A percentile compares a stretch with the other conserved stretches of the same genome.
phyloP scores from a whole-genome alignment of 2,888 invertebrate genomes.

The Stenchaetothrips biformis region DNA sequence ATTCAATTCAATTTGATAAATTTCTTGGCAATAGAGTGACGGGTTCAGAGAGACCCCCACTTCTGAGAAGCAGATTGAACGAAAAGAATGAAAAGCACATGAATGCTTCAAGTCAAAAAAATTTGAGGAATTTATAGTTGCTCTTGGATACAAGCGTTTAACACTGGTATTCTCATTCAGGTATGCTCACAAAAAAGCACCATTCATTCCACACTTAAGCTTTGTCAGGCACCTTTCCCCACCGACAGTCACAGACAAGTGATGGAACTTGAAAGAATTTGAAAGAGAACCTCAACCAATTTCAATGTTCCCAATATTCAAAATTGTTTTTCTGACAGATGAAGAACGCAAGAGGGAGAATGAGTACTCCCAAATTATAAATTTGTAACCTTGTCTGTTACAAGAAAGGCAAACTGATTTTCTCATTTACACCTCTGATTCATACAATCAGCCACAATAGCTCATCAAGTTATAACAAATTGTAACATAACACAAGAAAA shows the following conservation, averaged over 20 bases:
- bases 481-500: conserved; percentile 14
- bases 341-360: neutral
- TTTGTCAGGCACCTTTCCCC: neutral
- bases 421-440: neutral
- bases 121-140: neutral
- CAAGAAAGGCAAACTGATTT: neutral
- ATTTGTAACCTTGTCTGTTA: neutral
- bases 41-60: neutral
- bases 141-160: neutral
- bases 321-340: neutral
- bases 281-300: neutral
- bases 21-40: no score
- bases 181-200: neutral
- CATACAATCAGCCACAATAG: conserved; percentile 5
- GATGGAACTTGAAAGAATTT: neutral
- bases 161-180: no score
- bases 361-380: neutral
- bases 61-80: neutral
- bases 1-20: no score
- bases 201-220: neutral
- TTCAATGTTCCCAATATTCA: neutral
- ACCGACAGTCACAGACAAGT: neutral
- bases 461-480: neutral
- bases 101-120: neutral
- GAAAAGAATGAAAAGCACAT: neutral